Base-by-base conservation (phyloP, 2,888 invertebrate species). In the Allygus modestus region DNA sequence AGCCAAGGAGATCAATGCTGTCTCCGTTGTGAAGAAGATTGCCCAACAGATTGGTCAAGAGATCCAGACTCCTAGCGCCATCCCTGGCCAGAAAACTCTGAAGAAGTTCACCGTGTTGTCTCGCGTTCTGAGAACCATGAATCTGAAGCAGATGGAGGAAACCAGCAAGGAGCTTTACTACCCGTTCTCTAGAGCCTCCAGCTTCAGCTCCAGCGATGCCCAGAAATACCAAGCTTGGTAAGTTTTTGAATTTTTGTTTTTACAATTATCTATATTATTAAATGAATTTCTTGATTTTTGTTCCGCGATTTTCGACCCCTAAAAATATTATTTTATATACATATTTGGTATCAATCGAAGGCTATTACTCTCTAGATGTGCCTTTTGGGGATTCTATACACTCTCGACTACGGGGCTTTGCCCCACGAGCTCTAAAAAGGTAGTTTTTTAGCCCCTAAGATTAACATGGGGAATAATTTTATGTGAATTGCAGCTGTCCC, bases 51-150 rank as follows among this genome's bases (percentile, higher is more conserved):
- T 95, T 81, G 93, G 92, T 33, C 91, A 92, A 75, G 93, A 94
- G 84, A 88, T 95, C 15, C 92, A 93, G 86, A 91, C 92, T 51
- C 92, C 93, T 0, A 92, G 92, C 88, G 91, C 91, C 51, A 92
- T 94, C 88, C 92, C 92, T 0, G 91, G 92, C 84, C 89, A 92
- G 77, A 91, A 93, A 84, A 93, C 94, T 75, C 90, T 95, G 0
- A 91, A 92, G n/a, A 94, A 94, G 89, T 95, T 93, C 90, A 92
- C 92, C 85, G 92, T 93, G 51, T 90, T 95, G 43, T 91, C 92
- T 15, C 91, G 92, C 9, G 88, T 94, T 15, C 90, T 94, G 75
- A 92, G 94, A 46, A 91, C 92, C 26, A 94, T 95, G 94, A 92
- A 91, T 89, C 90, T 90, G 28, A 91, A 93, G 54, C 94, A 95